phyloP scores from a whole-genome alignment of 1,140 invertebrate species.

The Diachasmimorpha longicaudata region DNA sequence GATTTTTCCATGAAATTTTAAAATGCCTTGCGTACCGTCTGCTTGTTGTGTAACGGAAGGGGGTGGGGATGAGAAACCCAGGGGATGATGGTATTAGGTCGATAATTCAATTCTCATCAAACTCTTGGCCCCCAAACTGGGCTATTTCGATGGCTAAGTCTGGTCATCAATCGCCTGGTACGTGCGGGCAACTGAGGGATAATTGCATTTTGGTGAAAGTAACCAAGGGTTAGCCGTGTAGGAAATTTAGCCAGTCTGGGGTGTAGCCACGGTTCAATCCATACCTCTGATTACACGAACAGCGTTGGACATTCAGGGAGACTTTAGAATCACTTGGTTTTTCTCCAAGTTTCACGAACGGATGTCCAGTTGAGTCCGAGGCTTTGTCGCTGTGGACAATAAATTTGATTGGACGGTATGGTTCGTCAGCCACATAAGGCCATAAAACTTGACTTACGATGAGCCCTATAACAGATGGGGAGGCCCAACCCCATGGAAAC shows the following conservation, averaged over 20 bases:
- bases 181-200: slow-evolving; percentile 18
- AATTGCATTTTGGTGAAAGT: slow-evolving; percentile 21
- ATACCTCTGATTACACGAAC: not conserved
- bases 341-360: not conserved
- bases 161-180: slow-evolving; percentile 26
- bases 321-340: not conserved
- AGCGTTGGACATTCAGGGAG: not conserved
- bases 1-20: not conserved
- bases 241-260: not conserved
- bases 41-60: not conserved
- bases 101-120: slow-evolving; percentile 33
- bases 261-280: not conserved
- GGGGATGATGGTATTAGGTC: slow-evolving; percentile 26
- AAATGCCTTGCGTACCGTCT: not conserved
- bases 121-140: slow-evolving; percentile 29
- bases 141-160: slow-evolving; percentile 13
- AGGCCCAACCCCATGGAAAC: not conserved
- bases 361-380: not conserved
- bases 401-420: not conserved
- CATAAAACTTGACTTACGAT: slow-evolving; percentile 55
- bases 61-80: not conserved
- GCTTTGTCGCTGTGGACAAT: not conserved
- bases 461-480: slow-evolving; percentile 46
- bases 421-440: slow-evolving; percentile 51
- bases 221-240: not conserved